Percentiles rank a stretch among this genome's conserved stretches.
phyloP scores from a whole-genome alignment of 1,140 invertebrate species.

The Potamilus streckersoni region DNA sequence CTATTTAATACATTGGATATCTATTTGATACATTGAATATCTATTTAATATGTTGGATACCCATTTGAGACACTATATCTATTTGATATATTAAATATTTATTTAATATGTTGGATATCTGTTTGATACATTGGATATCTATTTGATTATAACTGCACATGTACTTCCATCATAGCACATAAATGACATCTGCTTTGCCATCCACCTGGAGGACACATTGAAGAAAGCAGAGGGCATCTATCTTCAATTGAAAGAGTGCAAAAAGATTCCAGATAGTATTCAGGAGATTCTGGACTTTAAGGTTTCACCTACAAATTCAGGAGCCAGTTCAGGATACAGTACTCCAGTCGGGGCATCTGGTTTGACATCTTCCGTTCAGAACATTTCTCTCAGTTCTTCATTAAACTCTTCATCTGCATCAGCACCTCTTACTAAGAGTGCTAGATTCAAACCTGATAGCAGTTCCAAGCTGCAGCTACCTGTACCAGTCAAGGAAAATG shows the following conservation, averaged over 20 bases:
- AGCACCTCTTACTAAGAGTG: constrained; percentile 6
- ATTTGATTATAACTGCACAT: too few species aligned
- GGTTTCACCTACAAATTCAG: constrained; percentile 25
- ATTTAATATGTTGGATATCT: too few species aligned
- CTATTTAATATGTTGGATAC: too few species aligned
- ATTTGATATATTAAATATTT: too few species aligned
- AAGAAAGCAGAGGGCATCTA: constrained; percentile 91
- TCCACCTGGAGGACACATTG: constrained; percentile 84
- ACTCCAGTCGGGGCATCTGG: constrained; percentile 27
- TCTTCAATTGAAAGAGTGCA: constrained; percentile 78
- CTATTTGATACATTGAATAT: too few species aligned
- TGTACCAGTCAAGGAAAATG: constrained; percentile 23
- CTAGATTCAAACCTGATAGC: constrained; percentile 4
- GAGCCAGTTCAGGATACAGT: constrained; percentile 32
- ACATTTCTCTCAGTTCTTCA: too few species aligned
- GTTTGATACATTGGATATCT: too few species aligned
- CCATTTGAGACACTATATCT: too few species aligned
- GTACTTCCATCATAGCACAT: constrained; percentile 80
- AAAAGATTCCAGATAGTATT: constrained; percentile 54
- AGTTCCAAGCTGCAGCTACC: constrained; percentile 33
- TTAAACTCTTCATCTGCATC: constrained; percentile 13
- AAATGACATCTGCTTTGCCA: constrained; percentile 88
- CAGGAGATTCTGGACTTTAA: constrained; percentile 59
- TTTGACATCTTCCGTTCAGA: background rate
- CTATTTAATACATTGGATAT: too few species aligned